Conservation (phyloP, 1,140 invertebrate species). For the Hyposmocoma kahamanoa region DNA sequence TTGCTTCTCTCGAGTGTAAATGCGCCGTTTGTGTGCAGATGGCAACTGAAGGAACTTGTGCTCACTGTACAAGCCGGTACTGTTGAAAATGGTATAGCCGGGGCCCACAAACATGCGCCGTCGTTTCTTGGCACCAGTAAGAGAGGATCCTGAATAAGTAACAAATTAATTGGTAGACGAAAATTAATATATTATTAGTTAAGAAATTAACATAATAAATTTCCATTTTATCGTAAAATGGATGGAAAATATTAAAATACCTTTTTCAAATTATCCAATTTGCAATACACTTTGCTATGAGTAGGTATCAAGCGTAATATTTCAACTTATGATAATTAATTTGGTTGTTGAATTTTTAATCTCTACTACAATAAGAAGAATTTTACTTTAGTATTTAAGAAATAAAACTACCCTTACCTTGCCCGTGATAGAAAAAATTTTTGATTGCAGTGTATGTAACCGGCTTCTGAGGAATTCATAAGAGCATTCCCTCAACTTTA, state of each 20-base stretch:
- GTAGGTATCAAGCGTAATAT: too few relatives aligned
- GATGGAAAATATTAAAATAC: too few relatives aligned
- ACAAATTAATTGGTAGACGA: constrained; percentile 1
- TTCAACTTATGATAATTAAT: too few relatives aligned
- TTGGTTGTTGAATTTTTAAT: too few relatives aligned
- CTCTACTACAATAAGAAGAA: too few relatives aligned
- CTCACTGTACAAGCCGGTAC: constrained; percentile 50
- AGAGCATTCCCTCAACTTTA: constrained; percentile 74
- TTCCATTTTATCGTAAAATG: too few relatives aligned
- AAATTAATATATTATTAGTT: constrained; percentile 2
- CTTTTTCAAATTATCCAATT: too few relatives aligned
- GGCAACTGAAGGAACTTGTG: constrained; percentile 57
- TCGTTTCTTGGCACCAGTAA: constrained; percentile 78
- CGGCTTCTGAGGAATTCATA: constrained; percentile 77
- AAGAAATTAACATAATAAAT: too few relatives aligned
- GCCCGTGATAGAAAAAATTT: constrained; percentile 75
- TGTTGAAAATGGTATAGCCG: constrained; percentile 55
- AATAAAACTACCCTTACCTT: constrained; percentile 50
- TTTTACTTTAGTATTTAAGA: neutral
- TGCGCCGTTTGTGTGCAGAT: constrained; percentile 54
- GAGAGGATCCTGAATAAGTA: constrained; percentile 71
- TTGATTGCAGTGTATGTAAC: constrained; percentile 75
- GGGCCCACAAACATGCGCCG: constrained; percentile 70
- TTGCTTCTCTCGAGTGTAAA: constrained; percentile 64
- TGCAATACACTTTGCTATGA: too few relatives aligned